Percentiles rank a stretch among this genome's conserved stretches.
Conservation (phyloP, 1,140 invertebrate species). For the Micrasema longulum region DNA sequence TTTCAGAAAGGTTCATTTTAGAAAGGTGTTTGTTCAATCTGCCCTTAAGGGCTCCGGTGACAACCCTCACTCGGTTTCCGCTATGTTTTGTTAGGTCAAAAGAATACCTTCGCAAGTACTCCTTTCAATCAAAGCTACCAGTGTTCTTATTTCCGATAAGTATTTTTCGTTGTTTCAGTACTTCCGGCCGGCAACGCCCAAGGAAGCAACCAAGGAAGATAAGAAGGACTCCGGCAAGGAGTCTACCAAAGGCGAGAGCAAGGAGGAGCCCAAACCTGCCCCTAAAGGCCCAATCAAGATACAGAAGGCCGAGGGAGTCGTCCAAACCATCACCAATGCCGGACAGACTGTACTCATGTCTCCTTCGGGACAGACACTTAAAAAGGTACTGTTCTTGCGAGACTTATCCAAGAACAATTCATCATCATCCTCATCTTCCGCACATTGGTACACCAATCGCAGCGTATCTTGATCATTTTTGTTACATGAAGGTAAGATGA, state of each 20-base stretch:
- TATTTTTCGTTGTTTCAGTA: no score
- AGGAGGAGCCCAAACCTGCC: constrained; percentile 17
- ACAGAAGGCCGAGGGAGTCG: constrained; percentile 40
- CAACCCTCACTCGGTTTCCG: no score
- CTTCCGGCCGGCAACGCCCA: background rate
- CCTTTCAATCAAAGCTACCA: constrained; percentile 19
- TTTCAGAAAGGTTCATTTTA: no score
- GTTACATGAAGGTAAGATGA: no score
- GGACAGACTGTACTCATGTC: constrained; percentile 57
- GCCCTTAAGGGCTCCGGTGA: no score
- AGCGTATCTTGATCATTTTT: no score
- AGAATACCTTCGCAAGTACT: no score
- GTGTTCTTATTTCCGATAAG: background rate
- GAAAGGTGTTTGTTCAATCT: no score
- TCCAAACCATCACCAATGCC: constrained; percentile 30
- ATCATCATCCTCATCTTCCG: no score
- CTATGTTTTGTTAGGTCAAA: no score
- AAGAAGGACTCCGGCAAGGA: background rate
- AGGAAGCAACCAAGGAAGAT: background rate
- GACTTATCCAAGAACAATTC: no score
- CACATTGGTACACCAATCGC: no score
- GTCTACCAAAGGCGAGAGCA: background rate
- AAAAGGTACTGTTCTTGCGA: constrained; percentile 58
- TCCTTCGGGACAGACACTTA: constrained; percentile 62
- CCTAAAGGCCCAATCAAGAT: constrained; percentile 14